Evolutionary conservation across 37 sponge, comb jelly and placozoan species (phyloP), one percentile per base, ranked within the genome.

Genomic region (Beroe forskalii): DNA sequence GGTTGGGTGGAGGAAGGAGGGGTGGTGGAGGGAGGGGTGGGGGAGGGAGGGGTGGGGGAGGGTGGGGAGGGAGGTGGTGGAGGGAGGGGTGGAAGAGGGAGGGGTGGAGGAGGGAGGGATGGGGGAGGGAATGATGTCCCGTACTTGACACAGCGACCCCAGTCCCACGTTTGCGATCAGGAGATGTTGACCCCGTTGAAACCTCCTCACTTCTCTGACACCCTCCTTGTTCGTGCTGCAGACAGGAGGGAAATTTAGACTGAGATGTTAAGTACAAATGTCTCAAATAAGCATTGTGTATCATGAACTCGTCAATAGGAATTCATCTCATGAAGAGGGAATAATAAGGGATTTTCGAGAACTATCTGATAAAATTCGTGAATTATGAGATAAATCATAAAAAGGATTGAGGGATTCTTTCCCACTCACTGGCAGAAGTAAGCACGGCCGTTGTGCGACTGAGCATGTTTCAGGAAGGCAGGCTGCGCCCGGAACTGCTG

Each of bases 341-440:
- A n/a, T n/a, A n/a, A n/a, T n/a, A n/a, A n/a, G n/a, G n/a, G n/a
- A n/a, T n/a, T n/a, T n/a, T n/a, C n/a, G n/a, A n/a, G n/a, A n/a
- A n/a, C n/a, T n/a, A n/a, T n/a, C n/a, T n/a, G n/a, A n/a, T n/a
- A n/a, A n/a, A n/a, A n/a, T n/a, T n/a, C n/a, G n/a, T n/a, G n/a
- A n/a, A n/a, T n/a, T n/a, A 55, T 19, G 60, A 17, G 60, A 55
- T 55, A 55, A 55, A 19, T 55, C 60, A 9, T 55, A 55, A 55
- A 9, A 55, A 55, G 60, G 60, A 55, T 17, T 55, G 60, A 55
- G 9, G 17, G 14, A 17, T 55, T 55, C n/a, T 66, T n/a, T 66
- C 28, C 20, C 27, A 66, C 75, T 72, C 35, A 72, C 75, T 41
- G 43, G 30, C 86, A 80, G 55, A 80, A 44, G 86, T 80, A 80